Conservation (phyloP, 2,113 vertebrate species). For the Burhinus bistriatus region DNA sequence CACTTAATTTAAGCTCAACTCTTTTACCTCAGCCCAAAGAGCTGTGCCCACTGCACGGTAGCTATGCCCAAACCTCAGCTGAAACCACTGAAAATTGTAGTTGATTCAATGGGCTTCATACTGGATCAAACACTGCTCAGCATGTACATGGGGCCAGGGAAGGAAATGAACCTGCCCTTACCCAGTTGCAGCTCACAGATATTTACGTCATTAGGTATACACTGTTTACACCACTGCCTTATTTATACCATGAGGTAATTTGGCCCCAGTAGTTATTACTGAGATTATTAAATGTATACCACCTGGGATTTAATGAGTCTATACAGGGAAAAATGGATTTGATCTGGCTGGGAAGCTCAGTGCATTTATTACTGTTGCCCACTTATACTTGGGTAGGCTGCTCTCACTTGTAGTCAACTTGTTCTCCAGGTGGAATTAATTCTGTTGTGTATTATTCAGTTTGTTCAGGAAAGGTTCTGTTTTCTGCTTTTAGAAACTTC, state of each 20-base stretch:
- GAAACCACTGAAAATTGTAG: not conserved
- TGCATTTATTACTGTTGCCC: not conserved
- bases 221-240: not conserved
- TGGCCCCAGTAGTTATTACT: not conserved
- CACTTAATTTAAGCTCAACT: not conserved
- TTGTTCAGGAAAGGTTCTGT: not conserved
- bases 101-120: not conserved
- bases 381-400: fast-evolving
- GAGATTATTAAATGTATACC: not conserved
- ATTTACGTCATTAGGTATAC: not conserved
- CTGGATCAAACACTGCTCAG: not conserved
- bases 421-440: not conserved
- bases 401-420: fast-evolving
- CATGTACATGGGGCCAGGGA: fast-evolving
- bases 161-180: not conserved
- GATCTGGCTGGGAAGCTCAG: not conserved
- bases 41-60: too few species aligned
- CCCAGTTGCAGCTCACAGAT: not conserved
- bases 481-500: not conserved
- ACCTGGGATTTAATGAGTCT: not conserved
- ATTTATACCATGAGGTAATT: not conserved
- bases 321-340: not conserved
- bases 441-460: not conserved
- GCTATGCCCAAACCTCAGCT: not conserved
- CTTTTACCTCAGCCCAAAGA: too few species aligned